phyloP scores from a whole-genome alignment of 2,797 vertebrate genomes.

The Tarsius wallacei region DNA sequence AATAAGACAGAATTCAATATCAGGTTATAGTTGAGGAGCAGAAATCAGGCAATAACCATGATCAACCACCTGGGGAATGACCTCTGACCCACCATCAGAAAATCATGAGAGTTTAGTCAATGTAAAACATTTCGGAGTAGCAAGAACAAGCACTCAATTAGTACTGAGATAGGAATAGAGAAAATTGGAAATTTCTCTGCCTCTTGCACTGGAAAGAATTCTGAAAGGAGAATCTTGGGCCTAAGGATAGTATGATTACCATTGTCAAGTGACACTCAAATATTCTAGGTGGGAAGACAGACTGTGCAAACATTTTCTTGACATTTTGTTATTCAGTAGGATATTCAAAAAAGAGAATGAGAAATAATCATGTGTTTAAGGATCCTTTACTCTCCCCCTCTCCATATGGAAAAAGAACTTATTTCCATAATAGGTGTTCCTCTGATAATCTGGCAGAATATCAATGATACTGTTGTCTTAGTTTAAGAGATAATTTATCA shows the following conservation, averaged over 20 bases:
- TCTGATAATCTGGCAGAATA: slow-evolving; percentile 56
- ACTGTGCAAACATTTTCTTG: slow-evolving; percentile 45
- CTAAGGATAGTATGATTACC: neutral
- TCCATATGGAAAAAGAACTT: slow-evolving; percentile 67
- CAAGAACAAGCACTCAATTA: neutral
- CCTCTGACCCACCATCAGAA: neutral
- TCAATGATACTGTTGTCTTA: slow-evolving; percentile 59
- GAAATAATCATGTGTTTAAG: slow-evolving; percentile 55
- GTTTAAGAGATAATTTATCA: slow-evolving; percentile 44
- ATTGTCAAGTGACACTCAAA: neutral
- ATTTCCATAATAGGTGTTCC: slow-evolving; percentile 71
- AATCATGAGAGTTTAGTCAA: neutral
- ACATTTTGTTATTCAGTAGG: slow-evolving; percentile 60
- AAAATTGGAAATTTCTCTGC: neutral
- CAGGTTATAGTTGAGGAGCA: neutral
- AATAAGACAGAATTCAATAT: neutral
- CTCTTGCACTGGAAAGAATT: neutral
- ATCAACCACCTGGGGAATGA: neutral
- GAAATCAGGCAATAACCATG: neutral
- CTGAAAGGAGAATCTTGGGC: neutral
- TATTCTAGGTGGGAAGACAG: slow-evolving; percentile 28
- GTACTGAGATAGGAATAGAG: neutral
- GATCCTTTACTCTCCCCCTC: slow-evolving; percentile 35
- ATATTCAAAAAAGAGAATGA: slow-evolving; percentile 48
- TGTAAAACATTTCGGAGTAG: neutral